Evolutionary conservation across 2,113 vertebrate genomes (phyloP).

Genomic region (Scytalopus superciliaris): DNA sequence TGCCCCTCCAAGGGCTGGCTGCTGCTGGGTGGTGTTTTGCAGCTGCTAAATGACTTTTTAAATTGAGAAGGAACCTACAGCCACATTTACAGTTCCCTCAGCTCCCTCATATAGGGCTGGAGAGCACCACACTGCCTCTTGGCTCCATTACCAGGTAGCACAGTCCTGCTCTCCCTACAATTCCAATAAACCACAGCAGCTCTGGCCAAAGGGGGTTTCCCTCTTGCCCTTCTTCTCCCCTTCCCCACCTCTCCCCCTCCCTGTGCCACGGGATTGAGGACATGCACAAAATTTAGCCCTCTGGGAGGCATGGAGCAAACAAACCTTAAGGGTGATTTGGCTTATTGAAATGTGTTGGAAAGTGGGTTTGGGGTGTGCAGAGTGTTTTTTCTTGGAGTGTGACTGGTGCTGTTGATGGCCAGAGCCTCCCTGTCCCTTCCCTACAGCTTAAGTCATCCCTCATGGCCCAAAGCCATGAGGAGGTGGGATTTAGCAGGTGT

Average conservation of each 20-base stretch:
- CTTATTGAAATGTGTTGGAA: neutral
- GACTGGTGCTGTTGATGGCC: neutral
- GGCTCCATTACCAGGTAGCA: neutral
- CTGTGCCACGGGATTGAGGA: neutral
- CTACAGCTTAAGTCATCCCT: neutral
- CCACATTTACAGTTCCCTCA: neutral
- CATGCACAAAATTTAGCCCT: fast-evolving
- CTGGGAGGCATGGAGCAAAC: neutral
- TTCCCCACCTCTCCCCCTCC: neutral
- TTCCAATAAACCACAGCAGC: neutral
- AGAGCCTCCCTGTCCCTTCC: neutral
- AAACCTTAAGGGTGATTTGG: neutral
- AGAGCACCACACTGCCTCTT: neutral
- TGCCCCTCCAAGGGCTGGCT: neutral
- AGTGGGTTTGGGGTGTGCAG: neutral
- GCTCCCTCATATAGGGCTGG: neutral
- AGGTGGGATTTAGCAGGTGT: neutral
- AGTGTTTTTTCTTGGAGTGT: neutral
- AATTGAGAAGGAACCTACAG: neutral
- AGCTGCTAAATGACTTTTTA: constrained; percentile 7
- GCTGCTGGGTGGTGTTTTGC: neutral
- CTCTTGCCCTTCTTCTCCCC: neutral
- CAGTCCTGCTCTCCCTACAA: neutral
- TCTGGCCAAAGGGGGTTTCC: neutral
- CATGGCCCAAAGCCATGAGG: fast-evolving